Conservation (phyloP, 1,140 invertebrate species). For the Elysia chlorotica region DNA sequence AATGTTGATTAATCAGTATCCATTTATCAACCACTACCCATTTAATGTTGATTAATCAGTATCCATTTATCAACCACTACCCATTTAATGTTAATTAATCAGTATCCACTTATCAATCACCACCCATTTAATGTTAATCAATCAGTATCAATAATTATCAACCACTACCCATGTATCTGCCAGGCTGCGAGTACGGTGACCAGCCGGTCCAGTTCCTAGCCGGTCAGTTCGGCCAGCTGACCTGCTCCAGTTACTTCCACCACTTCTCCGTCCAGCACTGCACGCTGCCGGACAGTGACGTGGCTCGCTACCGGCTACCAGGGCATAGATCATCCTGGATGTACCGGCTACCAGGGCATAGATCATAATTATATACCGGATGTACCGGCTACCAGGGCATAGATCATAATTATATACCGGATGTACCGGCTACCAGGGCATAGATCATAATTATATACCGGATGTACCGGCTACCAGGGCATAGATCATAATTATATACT, state of each 20-base stretch:
- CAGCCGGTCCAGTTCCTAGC: conserved; percentile 40
- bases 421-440: no score
- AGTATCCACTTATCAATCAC: neutral
- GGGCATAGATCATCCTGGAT: no score
- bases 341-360: no score
- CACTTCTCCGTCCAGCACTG: conserved; percentile 38
- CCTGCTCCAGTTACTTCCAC: conserved; percentile 40
- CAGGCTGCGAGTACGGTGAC: conserved; percentile 51
- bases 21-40: neutral
- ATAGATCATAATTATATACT: no score
- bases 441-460: no score
- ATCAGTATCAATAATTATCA: neutral
- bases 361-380: no score
- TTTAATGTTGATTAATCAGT: neutral
- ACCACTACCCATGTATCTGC: neutral
- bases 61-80: neutral
- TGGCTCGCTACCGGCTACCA: no score
- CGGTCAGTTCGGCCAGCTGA: conserved; percentile 30
- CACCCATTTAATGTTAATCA: neutral
- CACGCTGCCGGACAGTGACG: no score
- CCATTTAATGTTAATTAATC: neutral
- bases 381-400: no score
- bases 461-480: no score
- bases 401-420: no score
- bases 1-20: neutral